Evolutionary conservation across 2,888 invertebrate genomes (phyloP).

Genomic region (Synanthedon formicaeformis): DNA sequence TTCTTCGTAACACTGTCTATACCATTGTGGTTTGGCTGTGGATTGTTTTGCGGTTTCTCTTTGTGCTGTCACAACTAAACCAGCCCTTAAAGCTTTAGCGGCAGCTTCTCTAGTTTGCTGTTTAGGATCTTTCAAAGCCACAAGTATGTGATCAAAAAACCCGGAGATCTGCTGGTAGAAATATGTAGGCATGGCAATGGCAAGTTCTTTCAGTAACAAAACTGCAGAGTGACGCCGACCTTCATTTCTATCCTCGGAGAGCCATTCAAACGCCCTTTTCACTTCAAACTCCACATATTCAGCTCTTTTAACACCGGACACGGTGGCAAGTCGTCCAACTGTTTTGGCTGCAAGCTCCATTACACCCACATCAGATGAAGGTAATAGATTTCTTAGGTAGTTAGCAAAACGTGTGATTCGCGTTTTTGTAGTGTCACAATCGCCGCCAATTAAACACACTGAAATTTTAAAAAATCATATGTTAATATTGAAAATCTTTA

Average conservation of each 20-base stretch:
- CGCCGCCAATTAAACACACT: constrained; percentile 94
- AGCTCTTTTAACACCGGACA: constrained; percentile 92
- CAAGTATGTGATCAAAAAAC: constrained; percentile 94
- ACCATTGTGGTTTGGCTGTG: constrained; percentile 90
- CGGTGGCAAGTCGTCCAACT: constrained; percentile 90
- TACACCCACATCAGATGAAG: constrained; percentile 90
- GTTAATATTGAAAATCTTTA: not conserved
- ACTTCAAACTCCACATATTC: constrained; percentile 99
- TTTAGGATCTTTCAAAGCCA: constrained; percentile 92
- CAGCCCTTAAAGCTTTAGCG: constrained; percentile 93
- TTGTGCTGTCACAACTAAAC: constrained; percentile 93
- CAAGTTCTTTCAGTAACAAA: constrained; percentile 90
- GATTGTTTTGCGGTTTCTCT: constrained; percentile 95
- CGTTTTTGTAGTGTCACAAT: constrained; percentile 91
- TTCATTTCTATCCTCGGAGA: constrained; percentile 91
- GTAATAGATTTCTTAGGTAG: constrained; percentile 88
- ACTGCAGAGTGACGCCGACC: constrained; percentile 93
- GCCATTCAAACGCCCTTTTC: constrained; percentile 95
- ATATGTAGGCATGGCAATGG: constrained; percentile 95
- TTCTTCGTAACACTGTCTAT: constrained; percentile 93
- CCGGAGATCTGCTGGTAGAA: constrained; percentile 95
- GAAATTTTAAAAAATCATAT: constrained; percentile 18
- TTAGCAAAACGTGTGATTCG: constrained; percentile 93
- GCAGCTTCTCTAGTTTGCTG: constrained; percentile 92
- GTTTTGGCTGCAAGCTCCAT: constrained; percentile 98